Base-by-base conservation (phyloP, 2,888 invertebrate species). In the Crossocerus cetratus region DNA sequence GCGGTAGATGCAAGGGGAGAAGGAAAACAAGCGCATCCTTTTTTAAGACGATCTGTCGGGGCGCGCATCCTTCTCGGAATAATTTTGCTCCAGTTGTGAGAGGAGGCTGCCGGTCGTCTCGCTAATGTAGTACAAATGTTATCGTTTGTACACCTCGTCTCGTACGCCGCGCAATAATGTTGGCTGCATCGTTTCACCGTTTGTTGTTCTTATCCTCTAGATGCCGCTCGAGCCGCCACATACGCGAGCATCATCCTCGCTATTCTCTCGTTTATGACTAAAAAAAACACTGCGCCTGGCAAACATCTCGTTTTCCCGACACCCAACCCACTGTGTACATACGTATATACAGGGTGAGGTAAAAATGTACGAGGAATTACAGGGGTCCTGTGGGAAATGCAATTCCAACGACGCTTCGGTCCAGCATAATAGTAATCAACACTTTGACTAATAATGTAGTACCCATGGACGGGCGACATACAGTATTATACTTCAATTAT, bases 51-150 rank as follows among this genome's bases (percentile, higher is more conserved):
- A 18, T 43, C 64, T 14, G 16, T 45, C 53, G 43, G 44, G 20
- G 21, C n/a, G 58, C 14, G 42, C 56, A 65, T 62, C 21, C 45
- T 64, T 59, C 55, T 49, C 53, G 54, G 56, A 55, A 56, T 43
- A 21, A 18, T 64, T 49, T 16, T 18, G 18, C 45, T 49, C 16
- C 20, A 3, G 62, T 11, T 16, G 22, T 20, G 43, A 57, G 49
- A 23, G 70, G 56, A 56, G 23, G 42, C 18, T 49, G 55, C 67
- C 59, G 54, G 45, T 32, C 32, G 32, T 53, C 67, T 65, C 63
- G 70, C 73, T 73, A 65, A 62, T 65, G 57, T 63, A 77, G 20
- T 54, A 64, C 49, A 44, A 69, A 78, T 62, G 74, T 76, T 78
- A 74, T 74, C 71, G 69, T 32, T 65, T 44, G 71, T 71, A 55